phyloP scores from a whole-genome alignment of 2,113 vertebrate species.

The Crotalus horridus region DNA sequence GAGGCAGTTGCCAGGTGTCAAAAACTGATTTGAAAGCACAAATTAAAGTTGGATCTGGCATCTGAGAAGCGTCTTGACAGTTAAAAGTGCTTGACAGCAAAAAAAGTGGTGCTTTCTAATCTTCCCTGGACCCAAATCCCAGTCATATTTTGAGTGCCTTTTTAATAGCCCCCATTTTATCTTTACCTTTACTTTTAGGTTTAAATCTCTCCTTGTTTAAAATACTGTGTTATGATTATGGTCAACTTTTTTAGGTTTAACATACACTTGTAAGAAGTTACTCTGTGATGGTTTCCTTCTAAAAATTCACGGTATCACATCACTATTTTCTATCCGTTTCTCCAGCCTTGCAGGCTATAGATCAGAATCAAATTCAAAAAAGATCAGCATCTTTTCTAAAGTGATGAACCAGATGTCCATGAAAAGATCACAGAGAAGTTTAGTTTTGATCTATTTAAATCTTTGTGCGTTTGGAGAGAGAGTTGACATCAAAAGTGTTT shows the following conservation, averaged over 20 bases:
- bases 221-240: background rate
- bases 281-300: background rate
- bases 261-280: background rate
- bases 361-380: conserved; percentile 8
- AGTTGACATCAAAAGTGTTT: background rate
- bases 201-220: background rate
- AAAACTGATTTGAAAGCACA: background rate
- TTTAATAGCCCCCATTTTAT: background rate
- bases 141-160: background rate
- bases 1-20: background rate
- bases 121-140: background rate
- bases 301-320: background rate
- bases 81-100: background rate
- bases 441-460: background rate
- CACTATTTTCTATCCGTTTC: background rate
- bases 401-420: background rate
- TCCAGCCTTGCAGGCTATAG: background rate
- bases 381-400: background rate
- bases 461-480: background rate
- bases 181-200: background rate
- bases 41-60: background rate
- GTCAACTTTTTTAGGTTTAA: background rate
- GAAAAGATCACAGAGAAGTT: background rate
- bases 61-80: background rate
- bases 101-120: background rate